Evolutionary conservation across 2,113 vertebrate species (phyloP).

Genomic region (Carollia perspicillata): DNA sequence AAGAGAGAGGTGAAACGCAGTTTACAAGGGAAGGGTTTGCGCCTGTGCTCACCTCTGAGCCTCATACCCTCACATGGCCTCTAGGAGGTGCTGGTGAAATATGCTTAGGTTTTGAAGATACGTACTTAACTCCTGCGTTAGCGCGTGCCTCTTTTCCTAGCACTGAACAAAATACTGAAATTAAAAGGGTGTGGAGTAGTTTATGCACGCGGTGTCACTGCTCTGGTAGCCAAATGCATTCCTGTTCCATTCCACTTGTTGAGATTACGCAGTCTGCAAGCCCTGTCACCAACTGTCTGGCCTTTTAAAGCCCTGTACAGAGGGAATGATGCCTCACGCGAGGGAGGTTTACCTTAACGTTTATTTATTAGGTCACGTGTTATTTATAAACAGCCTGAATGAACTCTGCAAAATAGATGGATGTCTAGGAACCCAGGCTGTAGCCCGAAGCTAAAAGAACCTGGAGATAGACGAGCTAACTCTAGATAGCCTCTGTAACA

Average conservation of each 20-base stretch:
- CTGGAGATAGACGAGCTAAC: not conserved
- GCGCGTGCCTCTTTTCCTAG: not conserved
- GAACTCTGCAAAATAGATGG: not conserved
- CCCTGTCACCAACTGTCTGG: not conserved
- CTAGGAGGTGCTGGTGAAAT: conserved; percentile 75
- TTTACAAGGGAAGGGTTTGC: not conserved
- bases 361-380: not conserved
- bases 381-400: not conserved
- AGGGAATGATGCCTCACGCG: not conserved
- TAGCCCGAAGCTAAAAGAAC: not conserved
- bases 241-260: not conserved
- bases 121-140: not conserved
- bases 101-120: not conserved
- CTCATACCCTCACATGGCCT: conserved; percentile 37
- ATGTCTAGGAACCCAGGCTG: not conserved
- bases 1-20: not conserved
- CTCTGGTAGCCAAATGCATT: not conserved
- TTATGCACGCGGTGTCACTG: not conserved
- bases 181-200: not conserved
- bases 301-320: not conserved
- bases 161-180: not conserved
- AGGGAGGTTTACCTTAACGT: not conserved
- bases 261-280: not conserved
- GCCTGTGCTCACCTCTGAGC: not conserved
- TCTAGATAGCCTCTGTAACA: not conserved